Conservation (phyloP, 2,888 invertebrate genomes). For the Gonocerus acuteangulatus region DNA sequence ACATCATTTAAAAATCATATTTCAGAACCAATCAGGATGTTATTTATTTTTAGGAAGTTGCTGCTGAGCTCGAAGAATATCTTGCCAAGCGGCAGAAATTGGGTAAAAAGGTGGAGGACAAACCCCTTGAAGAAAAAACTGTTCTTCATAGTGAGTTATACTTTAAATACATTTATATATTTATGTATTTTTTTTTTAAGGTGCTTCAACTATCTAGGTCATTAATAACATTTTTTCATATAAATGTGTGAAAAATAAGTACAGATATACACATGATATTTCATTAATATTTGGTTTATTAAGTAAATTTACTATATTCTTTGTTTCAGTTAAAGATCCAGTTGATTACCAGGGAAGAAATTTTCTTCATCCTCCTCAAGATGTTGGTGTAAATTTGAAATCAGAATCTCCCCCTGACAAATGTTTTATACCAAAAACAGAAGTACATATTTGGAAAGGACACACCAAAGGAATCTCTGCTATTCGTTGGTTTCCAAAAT, state of each 20-base stretch:
- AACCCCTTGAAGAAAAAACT: conserved; percentile 89
- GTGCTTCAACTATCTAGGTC: too few relatives aligned
- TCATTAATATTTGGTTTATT: background rate
- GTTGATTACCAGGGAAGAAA: conserved; percentile 96
- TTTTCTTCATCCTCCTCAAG: conserved; percentile 86
- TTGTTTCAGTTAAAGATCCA: conserved; percentile 69
- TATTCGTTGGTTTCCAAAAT: conserved; percentile 87
- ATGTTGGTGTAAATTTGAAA: conserved; percentile 81
- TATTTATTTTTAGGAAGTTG: too few relatives aligned
- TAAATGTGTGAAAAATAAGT: background rate
- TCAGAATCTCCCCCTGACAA: conserved; percentile 83
- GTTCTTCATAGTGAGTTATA: conserved; percentile 72
- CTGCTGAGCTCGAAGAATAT: conserved; percentile 89
- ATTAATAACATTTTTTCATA: background rate
- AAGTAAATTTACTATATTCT: too few relatives aligned
- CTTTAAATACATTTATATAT: background rate
- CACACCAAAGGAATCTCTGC: conserved; percentile 94
- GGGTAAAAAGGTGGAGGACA: conserved; percentile 79
- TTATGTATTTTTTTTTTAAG: background rate
- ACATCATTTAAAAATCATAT: too few relatives aligned
- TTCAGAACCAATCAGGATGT: too few relatives aligned
- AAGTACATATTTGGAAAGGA: conserved; percentile 93
- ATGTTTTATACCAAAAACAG: conserved; percentile 92
- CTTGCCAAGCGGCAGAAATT: conserved; percentile 83
- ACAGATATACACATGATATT: background rate